Conservation (phyloP, 2,888 invertebrate genomes). For the Leptarthrus brevirostris region DNA sequence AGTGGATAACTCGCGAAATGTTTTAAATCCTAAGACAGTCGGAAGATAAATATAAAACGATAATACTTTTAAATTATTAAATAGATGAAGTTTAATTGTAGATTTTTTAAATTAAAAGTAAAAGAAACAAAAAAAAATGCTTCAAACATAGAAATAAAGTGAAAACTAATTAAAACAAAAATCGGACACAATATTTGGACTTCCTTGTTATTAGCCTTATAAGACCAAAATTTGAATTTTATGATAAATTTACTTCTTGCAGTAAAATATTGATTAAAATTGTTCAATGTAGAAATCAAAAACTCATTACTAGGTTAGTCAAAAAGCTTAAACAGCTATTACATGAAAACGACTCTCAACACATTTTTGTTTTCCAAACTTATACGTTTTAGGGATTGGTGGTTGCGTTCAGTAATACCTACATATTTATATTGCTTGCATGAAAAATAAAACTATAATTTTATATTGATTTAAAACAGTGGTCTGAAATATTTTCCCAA, state of each 20-base stretch:
- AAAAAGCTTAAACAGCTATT: no score
- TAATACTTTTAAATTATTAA: not conserved
- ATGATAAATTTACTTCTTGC: no score
- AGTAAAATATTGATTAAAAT: conserved; percentile 5
- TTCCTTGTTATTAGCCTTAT: conserved; percentile 50
- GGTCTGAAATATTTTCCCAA: no score
- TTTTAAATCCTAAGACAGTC: conserved; percentile 67
- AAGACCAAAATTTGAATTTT: conserved; percentile 39
- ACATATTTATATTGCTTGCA: no score
- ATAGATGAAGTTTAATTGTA: conserved; percentile 18
- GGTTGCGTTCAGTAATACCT: no score
- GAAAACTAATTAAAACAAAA: conserved; percentile 29
- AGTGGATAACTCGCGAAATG: conserved; percentile 79
- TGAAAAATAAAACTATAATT: no score
- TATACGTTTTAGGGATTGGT: no score
- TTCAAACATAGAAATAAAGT: conserved; percentile 19
- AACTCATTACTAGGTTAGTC: no score
- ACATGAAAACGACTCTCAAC: no score
- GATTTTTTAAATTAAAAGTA: conserved; percentile 28
- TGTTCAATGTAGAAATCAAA: not conserved
- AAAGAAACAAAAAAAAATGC: conserved; percentile 7
- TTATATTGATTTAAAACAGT: no score
- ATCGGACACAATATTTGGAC: conserved; percentile 47
- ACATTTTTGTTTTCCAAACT: no score
- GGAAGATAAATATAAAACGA: conserved; percentile 58